Base-by-base conservation (phyloP, 2,797 vertebrate genomes). In the Champsocephalus esox region DNA sequence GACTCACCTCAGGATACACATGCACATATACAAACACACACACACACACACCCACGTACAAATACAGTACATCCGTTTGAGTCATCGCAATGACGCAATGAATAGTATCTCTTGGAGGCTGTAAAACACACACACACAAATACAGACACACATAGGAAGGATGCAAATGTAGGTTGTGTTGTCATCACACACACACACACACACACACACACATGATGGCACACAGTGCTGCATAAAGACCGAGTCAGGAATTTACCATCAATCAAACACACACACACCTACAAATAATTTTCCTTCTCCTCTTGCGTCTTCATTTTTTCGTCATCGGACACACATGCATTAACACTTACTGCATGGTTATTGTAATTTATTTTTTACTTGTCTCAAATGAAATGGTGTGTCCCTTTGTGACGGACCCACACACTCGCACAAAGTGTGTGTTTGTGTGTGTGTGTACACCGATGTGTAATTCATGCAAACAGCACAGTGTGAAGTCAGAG, bases 31-130 rank as follows among this genome's bases (percentile, higher is more conserved):
- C 2, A 28, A 3, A 28, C 24, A 24, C 24, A 24, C 24, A 24
- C 24, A 24, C 24, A 24, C 24, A 69, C 62, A 64, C 34, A 65
- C 6, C 12, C 34, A 66, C 49, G 1, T 43, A 69, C 60, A 66
- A 54, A n/a, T 83, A 83, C 81, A 80, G 85, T 77, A 75, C 73
- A 69, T 80, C 19, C 11, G 11, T 78, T 81, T 90, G 86, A 90
- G 70, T 90, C 88, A 89, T 57, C n/a, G 5, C 2, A 44, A 59
- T 89, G 87, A 87, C 77, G 78, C 80, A 72, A 55, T 56, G 38
- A 77, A 70, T 75, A 82, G 75, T 77, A 72, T 78, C 51, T 80
- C 80, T 83, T 3, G 12, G 65, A 90, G 82, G 84, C 82, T 84
- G 43, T 48, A 51, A 73, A 81, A 76, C 17, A 63, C 24, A 24